phyloP scores from a whole-genome alignment of 2,113 vertebrate genomes.

The Desmodus rotundus region DNA sequence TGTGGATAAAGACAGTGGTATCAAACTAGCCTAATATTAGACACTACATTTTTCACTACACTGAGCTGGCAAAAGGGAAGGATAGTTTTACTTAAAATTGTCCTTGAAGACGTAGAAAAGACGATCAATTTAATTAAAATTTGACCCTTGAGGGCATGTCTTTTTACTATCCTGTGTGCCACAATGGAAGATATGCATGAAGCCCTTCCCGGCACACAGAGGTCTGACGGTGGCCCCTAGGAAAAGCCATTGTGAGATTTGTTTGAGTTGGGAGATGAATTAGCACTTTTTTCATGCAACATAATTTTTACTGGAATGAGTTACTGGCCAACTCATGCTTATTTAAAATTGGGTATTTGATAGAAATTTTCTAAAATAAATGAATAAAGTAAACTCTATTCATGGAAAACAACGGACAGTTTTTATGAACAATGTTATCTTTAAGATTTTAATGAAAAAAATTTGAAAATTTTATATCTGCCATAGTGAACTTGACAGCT shows the following conservation, averaged over 20 bases:
- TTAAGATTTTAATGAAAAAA: background rate
- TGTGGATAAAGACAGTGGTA: background rate
- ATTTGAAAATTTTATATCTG: background rate
- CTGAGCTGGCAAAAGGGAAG: background rate
- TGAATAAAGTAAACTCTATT: background rate
- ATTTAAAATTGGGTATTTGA: background rate
- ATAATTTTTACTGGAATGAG: conserved; percentile 34
- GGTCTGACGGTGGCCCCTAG: background rate
- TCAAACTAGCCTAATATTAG: background rate
- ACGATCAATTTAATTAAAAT: background rate
- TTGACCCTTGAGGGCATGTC: background rate
- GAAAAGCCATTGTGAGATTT: background rate
- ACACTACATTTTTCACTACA: background rate
- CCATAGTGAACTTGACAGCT: background rate
- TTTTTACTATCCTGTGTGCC: background rate
- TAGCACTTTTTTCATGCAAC: background rate
- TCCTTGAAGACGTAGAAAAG: background rate
- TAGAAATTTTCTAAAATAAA: background rate
- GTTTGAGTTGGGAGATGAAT: conserved; percentile 6
- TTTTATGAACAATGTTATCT: background rate
- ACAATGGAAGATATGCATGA: background rate
- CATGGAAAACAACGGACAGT: background rate
- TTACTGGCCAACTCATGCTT: background rate
- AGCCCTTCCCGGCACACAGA: background rate
- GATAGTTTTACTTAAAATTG: background rate